A percentile compares a stretch with the other conserved stretches of the same genome.
These are phyloP conservation scores for Sarcophaga peregrina DNA, from an alignment of 1,140 invertebrate species.

Conservation along the genomic window DNA sequence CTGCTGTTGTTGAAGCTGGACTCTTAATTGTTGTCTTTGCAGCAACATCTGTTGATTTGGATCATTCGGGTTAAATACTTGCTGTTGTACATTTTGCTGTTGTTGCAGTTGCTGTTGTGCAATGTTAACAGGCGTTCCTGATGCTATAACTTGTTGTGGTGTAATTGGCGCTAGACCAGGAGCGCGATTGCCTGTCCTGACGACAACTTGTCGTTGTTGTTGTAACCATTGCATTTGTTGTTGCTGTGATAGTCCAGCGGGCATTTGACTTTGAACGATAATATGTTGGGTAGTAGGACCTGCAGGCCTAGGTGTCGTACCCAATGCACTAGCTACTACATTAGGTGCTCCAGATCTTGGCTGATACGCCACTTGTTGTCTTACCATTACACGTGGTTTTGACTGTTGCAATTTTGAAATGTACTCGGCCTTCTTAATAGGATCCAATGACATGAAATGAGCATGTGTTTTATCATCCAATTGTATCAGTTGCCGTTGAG, in stretches of 20 bases:
- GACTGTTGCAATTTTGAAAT: constrained; percentile 79
- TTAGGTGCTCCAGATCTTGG: constrained; percentile 69
- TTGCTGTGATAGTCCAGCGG: constrained; percentile 72
- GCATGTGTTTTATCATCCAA: constrained; percentile 83
- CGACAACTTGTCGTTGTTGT: constrained; percentile 71
- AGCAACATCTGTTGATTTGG: constrained; percentile 61
- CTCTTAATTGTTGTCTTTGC: constrained; percentile 67
- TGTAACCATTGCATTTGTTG: constrained; percentile 78
- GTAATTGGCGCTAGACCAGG: constrained; percentile 68
- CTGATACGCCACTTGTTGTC: constrained; percentile 68
- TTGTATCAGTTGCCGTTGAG: constrained; percentile 76
- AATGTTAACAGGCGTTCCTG: not conserved
- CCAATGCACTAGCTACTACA: constrained; percentile 64
- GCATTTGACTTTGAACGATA: constrained; percentile 72
- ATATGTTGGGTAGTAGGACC: constrained; percentile 68
- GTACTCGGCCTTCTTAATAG: constrained; percentile 80
- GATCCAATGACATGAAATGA: constrained; percentile 84
- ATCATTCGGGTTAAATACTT: constrained; percentile 52
- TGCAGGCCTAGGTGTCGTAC: constrained; percentile 67
- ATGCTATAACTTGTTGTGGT: constrained; percentile 44
- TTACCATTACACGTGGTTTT: constrained; percentile 70
- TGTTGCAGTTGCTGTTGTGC: constrained; percentile 53
- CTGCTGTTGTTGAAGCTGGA: constrained; percentile 69
- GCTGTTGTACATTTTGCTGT: constrained; percentile 43
- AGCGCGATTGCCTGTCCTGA: constrained; percentile 62